phyloP scores from a whole-genome alignment of 2,797 vertebrate species.

The Cephalopachus bancanus region DNA sequence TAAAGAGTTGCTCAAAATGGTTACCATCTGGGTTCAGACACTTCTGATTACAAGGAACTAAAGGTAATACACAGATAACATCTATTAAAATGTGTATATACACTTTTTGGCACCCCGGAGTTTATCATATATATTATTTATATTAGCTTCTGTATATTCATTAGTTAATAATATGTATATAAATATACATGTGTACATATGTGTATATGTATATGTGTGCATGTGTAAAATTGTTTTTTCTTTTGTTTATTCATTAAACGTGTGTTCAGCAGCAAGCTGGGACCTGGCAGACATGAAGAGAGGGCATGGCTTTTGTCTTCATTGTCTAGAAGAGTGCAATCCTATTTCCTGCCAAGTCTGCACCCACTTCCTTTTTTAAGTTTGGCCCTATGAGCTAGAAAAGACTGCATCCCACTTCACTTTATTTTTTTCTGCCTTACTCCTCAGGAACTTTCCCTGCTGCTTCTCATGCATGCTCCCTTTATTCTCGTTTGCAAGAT shows the following conservation, averaged over 20 bases:
- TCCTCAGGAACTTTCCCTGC: not conserved
- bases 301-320: not conserved
- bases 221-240: not conserved
- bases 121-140: no score
- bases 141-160: no score
- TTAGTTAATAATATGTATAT: no score
- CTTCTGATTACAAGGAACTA: no score
- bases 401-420: not conserved
- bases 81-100: no score
- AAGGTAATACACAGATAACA: no score
- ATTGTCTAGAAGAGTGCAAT: not conserved
- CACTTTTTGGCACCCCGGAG: no score
- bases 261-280: not conserved
- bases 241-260: not conserved
- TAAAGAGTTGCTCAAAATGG: no score
- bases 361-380: not conserved
- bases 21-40: no score
- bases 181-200: no score
- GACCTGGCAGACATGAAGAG: not conserved
- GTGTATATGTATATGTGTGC: no score
- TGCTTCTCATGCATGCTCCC: not conserved
- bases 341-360: not conserved
- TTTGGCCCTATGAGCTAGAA: not conserved
- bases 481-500: constrained; percentile 8
- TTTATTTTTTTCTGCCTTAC: not conserved